Evolutionary conservation across 2,888 invertebrate species (phyloP).

Genomic region (Shargacucullia verbasci): DNA sequence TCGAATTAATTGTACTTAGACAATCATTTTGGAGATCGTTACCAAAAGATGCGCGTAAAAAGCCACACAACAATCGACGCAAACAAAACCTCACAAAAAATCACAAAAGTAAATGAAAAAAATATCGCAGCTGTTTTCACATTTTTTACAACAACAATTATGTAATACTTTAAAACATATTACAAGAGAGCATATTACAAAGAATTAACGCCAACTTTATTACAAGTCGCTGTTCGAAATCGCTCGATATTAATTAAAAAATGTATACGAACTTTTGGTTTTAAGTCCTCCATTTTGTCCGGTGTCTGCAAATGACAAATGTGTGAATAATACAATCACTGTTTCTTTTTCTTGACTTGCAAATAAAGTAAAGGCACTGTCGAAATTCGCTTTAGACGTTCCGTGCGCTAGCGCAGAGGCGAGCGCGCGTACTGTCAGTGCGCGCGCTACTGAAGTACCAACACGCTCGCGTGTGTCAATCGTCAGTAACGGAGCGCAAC

Average conservation of each 20-base stretch:
- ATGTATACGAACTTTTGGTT: slow-evolving; percentile 68
- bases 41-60: neutral
- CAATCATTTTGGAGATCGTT: neutral
- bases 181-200: slow-evolving; percentile 24
- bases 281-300: slow-evolving; percentile 66
- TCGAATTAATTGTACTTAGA: neutral
- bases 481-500: slow-evolving; percentile 14
- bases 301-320: slow-evolving; percentile 41
- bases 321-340: slow-evolving; percentile 41
- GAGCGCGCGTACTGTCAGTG: slow-evolving; percentile 68
- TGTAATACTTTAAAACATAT: slow-evolving; percentile 16
- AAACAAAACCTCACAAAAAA: slow-evolving; percentile 3
- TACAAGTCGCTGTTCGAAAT: slow-evolving; percentile 47
- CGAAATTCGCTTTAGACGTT: slow-evolving; percentile 51
- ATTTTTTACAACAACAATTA: slow-evolving; percentile 4
- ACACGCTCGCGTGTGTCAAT: slow-evolving; percentile 41
- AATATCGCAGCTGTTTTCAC: slow-evolving; percentile 12
- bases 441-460: slow-evolving; percentile 72
- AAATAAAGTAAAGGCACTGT: slow-evolving; percentile 57
- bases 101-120: slow-evolving; percentile 4
- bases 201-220: slow-evolving; percentile 49
- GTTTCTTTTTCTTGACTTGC: slow-evolving; percentile 45
- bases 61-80: neutral
- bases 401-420: slow-evolving; percentile 64
- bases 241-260: slow-evolving; percentile 27